Percentiles rank a stretch among this genome's conserved stretches.
phyloP scores from a whole-genome alignment of 2,888 invertebrate genomes.

The Drosophila gaucha region DNA sequence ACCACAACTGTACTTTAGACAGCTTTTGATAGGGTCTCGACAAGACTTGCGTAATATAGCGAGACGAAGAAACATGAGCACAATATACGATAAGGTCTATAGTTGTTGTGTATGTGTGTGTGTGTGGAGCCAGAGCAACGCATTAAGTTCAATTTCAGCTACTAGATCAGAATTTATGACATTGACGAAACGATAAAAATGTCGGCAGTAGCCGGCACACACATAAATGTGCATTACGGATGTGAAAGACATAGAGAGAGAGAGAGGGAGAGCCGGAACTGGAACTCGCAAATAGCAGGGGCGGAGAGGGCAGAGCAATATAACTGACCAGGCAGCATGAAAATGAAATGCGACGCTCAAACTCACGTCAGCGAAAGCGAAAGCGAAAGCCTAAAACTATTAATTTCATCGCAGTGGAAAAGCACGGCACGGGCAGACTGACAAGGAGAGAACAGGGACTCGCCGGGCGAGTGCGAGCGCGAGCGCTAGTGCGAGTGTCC shows the following conservation, averaged over 20 bases:
- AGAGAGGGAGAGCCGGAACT: slow-evolving; percentile 10
- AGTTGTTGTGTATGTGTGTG: slow-evolving; percentile 16
- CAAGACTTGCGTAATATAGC: neutral
- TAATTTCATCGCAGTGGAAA: slow-evolving; percentile 67
- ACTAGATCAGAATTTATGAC: slow-evolving; percentile 80
- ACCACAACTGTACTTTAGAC: slow-evolving; percentile 23
- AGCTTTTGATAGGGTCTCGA: neutral
- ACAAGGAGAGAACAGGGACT: neutral
- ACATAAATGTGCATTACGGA: slow-evolving; percentile 73
- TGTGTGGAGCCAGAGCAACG: slow-evolving; percentile 34
- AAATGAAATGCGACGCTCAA: slow-evolving; percentile 73
- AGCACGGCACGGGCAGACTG: neutral
- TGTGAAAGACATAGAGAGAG: slow-evolving; percentile 6
- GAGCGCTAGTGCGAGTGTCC: slow-evolving; percentile 5
- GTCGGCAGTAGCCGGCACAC: slow-evolving; percentile 49
- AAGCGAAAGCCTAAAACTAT: slow-evolving; percentile 74
- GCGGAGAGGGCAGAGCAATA: slow-evolving; percentile 35
- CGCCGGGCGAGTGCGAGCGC: neutral
- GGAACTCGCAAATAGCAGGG: slow-evolving; percentile 2
- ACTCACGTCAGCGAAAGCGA: slow-evolving; percentile 34
- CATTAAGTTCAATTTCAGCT: slow-evolving; percentile 79
- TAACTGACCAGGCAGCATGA: slow-evolving; percentile 66
- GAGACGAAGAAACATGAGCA: neutral
- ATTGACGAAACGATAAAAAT: slow-evolving; percentile 79
- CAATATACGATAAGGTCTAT: slow-evolving; percentile 33